Conservation (phyloP, 2,113 vertebrate species). For the Mobula birostris region DNA sequence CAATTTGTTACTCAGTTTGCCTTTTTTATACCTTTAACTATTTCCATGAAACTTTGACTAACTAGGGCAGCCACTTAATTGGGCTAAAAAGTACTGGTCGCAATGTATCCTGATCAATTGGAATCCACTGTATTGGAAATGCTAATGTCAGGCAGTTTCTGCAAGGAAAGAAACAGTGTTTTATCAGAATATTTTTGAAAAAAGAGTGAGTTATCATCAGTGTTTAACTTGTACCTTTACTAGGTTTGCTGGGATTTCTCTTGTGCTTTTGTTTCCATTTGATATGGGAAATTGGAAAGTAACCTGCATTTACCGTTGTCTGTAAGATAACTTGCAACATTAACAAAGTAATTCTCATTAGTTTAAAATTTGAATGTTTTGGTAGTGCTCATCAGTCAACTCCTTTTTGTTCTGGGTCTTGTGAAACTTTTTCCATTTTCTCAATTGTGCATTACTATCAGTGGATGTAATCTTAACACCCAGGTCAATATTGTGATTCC, state of each 20-base stretch:
- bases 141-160: no score
- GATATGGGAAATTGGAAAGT: conserved; percentile 7
- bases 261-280: not conserved
- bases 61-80: no score
- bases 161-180: no score
- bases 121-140: no score
- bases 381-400: not conserved
- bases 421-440: not conserved
- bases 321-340: not conserved
- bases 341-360: not conserved
- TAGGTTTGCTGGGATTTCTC: not conserved
- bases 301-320: not conserved
- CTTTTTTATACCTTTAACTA: no score
- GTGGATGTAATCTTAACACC: not conserved
- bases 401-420: not conserved
- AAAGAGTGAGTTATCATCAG: no score
- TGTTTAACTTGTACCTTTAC: not conserved
- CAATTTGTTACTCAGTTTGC: no score
- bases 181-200: no score
- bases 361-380: not conserved
- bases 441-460: conserved; percentile 8
- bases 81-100: no score
- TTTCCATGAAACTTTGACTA: no score
- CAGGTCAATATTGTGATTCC: not conserved
- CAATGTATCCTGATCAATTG: no score